Percentiles rank a stretch among this genome's conserved stretches.
Conservation (phyloP, 2,113 vertebrate species). For the Apus apus region DNA sequence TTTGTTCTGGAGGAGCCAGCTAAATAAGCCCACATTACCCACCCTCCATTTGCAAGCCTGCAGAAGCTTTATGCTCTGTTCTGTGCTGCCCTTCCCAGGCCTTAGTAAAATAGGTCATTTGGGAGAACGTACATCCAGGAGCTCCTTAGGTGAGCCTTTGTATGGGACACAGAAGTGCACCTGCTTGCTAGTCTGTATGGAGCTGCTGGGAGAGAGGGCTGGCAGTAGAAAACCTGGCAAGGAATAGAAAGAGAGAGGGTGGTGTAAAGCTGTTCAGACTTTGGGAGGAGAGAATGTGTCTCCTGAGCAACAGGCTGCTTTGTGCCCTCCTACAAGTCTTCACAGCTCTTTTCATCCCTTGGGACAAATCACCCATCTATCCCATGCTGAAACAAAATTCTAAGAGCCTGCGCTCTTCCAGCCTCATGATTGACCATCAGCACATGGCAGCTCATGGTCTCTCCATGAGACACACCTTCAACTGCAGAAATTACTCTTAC, state of each 20-base stretch:
- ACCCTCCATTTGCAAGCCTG: neutral
- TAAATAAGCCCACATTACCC: neutral
- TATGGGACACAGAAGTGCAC: neutral
- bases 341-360: neutral
- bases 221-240: neutral
- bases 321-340: neutral
- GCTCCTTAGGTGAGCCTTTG: neutral
- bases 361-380: neutral
- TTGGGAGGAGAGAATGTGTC: neutral
- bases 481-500: neutral
- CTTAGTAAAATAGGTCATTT: neutral
- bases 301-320: neutral
- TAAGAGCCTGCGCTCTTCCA: neutral
- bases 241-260: neutral
- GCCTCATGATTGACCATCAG: rapidly evolving
- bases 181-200: neutral
- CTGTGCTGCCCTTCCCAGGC: neutral
- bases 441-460: neutral
- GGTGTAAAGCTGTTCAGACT: neutral
- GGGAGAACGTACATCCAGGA: neutral
- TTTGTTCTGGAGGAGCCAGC: neutral
- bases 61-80: neutral
- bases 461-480: neutral
- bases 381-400: neutral
- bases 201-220: neutral